Conservation (phyloP, 1,140 invertebrate species). For the Drosophila pseudoananassae region DNA sequence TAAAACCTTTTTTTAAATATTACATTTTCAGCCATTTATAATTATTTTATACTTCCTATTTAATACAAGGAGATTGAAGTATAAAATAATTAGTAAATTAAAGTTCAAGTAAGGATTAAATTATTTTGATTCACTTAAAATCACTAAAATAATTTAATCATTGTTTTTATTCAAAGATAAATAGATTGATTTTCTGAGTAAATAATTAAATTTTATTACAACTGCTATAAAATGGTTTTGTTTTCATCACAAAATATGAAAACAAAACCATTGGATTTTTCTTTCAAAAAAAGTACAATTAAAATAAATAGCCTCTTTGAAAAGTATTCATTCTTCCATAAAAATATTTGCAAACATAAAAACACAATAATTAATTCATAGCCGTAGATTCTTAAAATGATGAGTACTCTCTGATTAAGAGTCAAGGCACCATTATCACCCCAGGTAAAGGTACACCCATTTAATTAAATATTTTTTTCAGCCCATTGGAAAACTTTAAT, state of each 20-base stretch:
- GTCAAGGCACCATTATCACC: neutral
- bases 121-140: neutral
- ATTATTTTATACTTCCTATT: neutral
- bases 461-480: conserved; percentile 20
- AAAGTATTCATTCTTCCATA: neutral
- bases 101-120: neutral
- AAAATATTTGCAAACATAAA: neutral
- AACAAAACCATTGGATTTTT: neutral
- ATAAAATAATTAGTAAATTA: neutral
- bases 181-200: no score
- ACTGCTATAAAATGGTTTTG: neutral
- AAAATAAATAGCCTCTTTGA: no score
- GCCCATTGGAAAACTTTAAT: conserved; percentile 40
- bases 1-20: neutral
- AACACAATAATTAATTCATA: neutral
- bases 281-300: neutral
- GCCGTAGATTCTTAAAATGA: conserved; percentile 42
- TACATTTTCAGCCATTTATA: neutral
- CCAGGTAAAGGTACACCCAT: conserved; percentile 33
- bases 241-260: neutral
- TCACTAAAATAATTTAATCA: neutral
- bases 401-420: conserved; percentile 57
- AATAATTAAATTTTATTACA: neutral
- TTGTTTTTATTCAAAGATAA: neutral
- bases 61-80: neutral